Evolutionary conservation across 2,113 vertebrate genomes (phyloP).

Genomic region (Neopipo cinnamomea): DNA sequence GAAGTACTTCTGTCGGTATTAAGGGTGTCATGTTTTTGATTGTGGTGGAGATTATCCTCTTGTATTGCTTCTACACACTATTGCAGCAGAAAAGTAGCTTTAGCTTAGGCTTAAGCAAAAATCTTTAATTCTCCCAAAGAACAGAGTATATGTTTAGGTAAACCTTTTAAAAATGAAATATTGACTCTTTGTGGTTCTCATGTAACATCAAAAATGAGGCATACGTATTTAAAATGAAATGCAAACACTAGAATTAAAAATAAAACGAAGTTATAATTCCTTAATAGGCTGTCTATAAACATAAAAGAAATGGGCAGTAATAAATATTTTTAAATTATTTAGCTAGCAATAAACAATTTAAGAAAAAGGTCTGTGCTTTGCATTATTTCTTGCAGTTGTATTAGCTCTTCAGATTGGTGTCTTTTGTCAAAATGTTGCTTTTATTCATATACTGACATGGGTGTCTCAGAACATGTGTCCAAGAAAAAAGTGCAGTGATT

Average conservation of each 20-base stretch:
- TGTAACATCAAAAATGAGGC: background rate
- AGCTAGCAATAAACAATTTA: background rate
- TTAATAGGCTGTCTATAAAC: background rate
- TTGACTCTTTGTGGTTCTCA: background rate
- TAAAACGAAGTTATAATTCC: background rate
- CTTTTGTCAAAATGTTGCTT: background rate
- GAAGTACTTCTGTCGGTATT: background rate
- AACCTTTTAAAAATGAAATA: background rate
- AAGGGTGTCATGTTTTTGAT: background rate
- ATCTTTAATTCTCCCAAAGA: background rate
- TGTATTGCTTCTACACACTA: background rate
- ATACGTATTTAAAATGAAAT: background rate
- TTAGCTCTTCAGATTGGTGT: background rate
- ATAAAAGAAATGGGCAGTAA: background rate
- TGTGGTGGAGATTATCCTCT: background rate
- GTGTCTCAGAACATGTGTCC: background rate
- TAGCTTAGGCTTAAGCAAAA: background rate
- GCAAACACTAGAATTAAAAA: background rate
- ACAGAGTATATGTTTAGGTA: background rate
- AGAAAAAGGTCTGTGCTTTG: background rate
- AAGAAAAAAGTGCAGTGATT: rapidly evolving
- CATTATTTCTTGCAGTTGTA: background rate
- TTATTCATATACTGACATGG: background rate
- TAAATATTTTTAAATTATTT: background rate
- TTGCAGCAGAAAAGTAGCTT: background rate